phyloP scores from a whole-genome alignment of 2,888 invertebrate species.

The Microplitis manilae region DNA sequence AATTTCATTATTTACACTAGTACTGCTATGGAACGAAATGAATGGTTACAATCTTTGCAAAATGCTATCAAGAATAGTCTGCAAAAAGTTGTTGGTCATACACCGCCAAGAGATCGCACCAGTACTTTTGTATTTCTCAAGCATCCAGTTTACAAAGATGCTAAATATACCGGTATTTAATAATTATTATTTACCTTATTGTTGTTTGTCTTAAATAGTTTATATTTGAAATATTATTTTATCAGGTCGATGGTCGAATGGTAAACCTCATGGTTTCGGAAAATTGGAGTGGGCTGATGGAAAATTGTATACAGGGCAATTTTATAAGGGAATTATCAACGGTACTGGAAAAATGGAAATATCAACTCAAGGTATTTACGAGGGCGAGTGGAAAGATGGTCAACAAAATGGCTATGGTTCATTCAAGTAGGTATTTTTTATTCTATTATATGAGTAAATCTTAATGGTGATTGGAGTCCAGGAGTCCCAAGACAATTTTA shows the following conservation, averaged over 20 bases:
- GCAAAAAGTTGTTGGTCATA: slow-evolving; percentile 76
- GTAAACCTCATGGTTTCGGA: slow-evolving; percentile 88
- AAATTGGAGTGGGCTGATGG: slow-evolving; percentile 88
- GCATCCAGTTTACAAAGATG: slow-evolving; percentile 81
- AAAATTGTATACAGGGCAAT: slow-evolving; percentile 85
- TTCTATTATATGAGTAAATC: slow-evolving; percentile 9
- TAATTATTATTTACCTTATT: background rate
- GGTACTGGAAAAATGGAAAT: slow-evolving; percentile 82
- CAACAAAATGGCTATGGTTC: slow-evolving; percentile 86
- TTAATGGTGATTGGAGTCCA: no score
- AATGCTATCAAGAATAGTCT: slow-evolving; percentile 80
- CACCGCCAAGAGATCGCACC: slow-evolving; percentile 81
- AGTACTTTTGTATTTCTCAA: slow-evolving; percentile 84
- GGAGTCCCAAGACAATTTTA: no score
- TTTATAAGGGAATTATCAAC: slow-evolving; percentile 81
- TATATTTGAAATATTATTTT: slow-evolving; percentile 15
- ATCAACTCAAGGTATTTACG: slow-evolving; percentile 80
- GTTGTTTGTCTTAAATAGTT: slow-evolving; percentile 21
- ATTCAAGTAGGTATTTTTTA: slow-evolving; percentile 74
- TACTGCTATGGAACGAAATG: slow-evolving; percentile 81
- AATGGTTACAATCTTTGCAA: slow-evolving; percentile 86
- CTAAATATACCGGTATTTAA: slow-evolving; percentile 79
- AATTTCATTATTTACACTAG: slow-evolving; percentile 79
- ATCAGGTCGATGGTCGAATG: slow-evolving; percentile 83
- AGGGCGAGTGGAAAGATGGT: slow-evolving; percentile 88